Percentiles rank a stretch among this genome's conserved stretches.
Conservation (phyloP, 2,888 invertebrate species). For the Drosophila leonis region DNA sequence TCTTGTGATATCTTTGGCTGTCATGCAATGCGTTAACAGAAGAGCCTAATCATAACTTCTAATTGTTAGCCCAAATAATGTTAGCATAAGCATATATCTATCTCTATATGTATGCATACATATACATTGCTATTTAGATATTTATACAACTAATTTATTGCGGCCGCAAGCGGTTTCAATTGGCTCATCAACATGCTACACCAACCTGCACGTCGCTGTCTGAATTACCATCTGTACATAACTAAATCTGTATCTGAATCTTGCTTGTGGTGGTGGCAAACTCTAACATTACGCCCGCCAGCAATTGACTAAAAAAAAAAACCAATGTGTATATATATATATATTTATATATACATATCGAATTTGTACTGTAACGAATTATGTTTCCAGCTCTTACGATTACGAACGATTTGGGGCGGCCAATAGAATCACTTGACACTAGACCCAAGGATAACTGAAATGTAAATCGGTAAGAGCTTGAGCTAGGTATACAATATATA, state of each 20-base stretch:
- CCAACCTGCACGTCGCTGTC: neutral
- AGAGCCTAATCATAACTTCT: neutral
- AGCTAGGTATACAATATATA: neutral
- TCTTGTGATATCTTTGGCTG: neutral
- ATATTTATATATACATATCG: neutral
- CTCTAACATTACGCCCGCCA: neutral
- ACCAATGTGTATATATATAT: neutral
- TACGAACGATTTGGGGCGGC: neutral
- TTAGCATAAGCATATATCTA: neutral
- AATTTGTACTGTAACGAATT: neutral
- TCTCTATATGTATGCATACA: neutral
- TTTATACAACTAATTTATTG: neutral
- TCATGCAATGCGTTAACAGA: neutral
- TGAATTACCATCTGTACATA: slow-evolving; percentile 5
- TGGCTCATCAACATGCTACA: slow-evolving; percentile 3
- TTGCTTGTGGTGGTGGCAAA: neutral
- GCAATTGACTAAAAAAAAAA: neutral
- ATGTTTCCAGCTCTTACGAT: neutral
- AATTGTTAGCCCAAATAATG: neutral
- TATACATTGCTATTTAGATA: neutral
- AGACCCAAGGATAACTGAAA: neutral
- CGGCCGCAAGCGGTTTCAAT: neutral
- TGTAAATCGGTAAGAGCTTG: neutral
- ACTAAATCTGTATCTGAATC: neutral
- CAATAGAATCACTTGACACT: neutral